Percentiles rank a stretch among this genome's conserved stretches.
These are phyloP conservation scores for Prionailurus viverrinus DNA, from an alignment of 2,113 vertebrate species.

Conservation along the genomic window DNA sequence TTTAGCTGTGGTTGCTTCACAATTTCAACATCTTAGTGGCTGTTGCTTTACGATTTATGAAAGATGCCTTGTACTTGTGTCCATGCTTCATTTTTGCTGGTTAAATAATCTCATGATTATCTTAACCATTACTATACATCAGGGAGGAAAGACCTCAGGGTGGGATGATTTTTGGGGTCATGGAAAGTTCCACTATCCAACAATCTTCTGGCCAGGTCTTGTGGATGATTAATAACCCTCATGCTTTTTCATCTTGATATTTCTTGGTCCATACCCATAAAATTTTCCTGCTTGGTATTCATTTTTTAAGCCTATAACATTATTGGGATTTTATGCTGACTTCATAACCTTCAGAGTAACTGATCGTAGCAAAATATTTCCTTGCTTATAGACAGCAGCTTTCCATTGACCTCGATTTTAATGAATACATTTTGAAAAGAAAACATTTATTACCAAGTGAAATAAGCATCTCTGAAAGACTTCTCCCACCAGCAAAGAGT, in stretches of 20 bases:
- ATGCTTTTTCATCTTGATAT: conserved; percentile 51
- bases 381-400: conserved; percentile 40
- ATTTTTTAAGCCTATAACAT: conserved; percentile 69
- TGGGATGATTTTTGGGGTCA: background rate
- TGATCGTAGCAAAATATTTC: conserved; percentile 72
- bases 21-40: background rate
- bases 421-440: conserved; percentile 65
- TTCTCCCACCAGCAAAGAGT: background rate
- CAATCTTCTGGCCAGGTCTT: conserved; percentile 39
- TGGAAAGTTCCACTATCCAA: conserved; percentile 70
- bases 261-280: conserved; percentile 72
- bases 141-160: background rate
- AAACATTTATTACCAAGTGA: conserved; percentile 60
- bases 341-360: conserved; percentile 78
- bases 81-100: background rate
- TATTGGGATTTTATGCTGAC: conserved; percentile 81
- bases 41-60: background rate
- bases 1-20: background rate
- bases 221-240: conserved; percentile 39
- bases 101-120: background rate
- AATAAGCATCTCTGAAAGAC: conserved; percentile 13
- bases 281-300: conserved; percentile 63
- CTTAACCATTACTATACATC: background rate
- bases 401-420: conserved; percentile 71
- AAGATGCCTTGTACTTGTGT: background rate